Percentiles rank a stretch among this genome's conserved stretches.
Evolutionary conservation across 2,113 vertebrate genomes (phyloP).

Genomic region (Caranx melampygus): DNA sequence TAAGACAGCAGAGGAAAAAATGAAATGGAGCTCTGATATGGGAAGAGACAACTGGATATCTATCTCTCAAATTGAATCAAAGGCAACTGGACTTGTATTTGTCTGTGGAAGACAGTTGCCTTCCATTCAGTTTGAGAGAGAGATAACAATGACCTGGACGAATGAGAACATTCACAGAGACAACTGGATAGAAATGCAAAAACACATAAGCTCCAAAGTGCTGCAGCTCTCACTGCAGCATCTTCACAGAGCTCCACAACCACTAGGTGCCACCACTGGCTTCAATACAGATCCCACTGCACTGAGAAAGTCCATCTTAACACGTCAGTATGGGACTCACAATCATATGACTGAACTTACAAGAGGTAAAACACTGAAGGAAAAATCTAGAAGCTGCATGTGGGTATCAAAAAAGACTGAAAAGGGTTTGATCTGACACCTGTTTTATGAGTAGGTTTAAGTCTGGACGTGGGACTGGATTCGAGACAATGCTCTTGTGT

Average conservation of each 20-base stretch:
- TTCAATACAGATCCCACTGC: constrained; percentile 33
- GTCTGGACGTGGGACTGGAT: too few species aligned
- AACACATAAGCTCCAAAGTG: background rate
- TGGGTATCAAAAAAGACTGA: too few species aligned
- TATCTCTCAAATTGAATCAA: too few species aligned
- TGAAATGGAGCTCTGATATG: background rate
- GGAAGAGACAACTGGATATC: too few species aligned
- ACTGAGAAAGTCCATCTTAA: background rate
- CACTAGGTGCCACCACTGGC: constrained; percentile 81
- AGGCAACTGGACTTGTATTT: too few species aligned
- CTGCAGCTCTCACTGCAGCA: constrained; percentile 22
- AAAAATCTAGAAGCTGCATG: background rate
- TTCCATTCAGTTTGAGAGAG: too few species aligned
- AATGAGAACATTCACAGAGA: too few species aligned
- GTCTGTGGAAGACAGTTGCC: too few species aligned
- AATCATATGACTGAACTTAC: background rate
- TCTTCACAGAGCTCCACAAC: constrained; percentile 44
- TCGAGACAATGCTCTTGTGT: background rate
- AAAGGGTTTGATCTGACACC: background rate
- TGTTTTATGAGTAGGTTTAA: constrained; percentile 11
- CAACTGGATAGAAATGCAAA: background rate
- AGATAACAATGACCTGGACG: too few species aligned
- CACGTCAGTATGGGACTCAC: background rate
- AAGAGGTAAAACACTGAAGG: background rate
- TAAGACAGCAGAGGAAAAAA: background rate